Conservation (phyloP, 2,113 vertebrate genomes). For the Myodes glareolus region DNA sequence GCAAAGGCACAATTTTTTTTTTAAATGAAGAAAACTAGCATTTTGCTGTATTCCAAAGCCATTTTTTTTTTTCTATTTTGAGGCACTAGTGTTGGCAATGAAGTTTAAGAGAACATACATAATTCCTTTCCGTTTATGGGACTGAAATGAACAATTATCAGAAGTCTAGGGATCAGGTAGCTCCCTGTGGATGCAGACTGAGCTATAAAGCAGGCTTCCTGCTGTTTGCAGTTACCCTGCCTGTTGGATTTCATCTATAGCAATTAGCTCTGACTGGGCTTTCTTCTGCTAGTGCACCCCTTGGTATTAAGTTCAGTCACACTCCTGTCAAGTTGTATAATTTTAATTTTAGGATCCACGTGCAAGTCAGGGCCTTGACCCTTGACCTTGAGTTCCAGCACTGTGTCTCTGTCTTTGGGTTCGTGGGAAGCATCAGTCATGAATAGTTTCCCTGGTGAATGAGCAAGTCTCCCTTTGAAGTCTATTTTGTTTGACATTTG, state of each 20-base stretch:
- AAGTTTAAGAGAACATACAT: not conserved
- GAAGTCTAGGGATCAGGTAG: not conserved
- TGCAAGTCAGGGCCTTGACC: not conserved
- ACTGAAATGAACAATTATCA: not conserved
- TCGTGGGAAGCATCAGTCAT: not conserved
- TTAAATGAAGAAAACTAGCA: not conserved
- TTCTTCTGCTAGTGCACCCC: not conserved
- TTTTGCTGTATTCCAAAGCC: not conserved
- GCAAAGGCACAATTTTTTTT: slow-evolving; percentile 10
- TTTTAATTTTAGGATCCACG: not conserved
- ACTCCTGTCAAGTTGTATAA: not conserved
- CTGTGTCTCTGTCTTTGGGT: not conserved
- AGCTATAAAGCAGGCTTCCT: not conserved
- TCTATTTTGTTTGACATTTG: slow-evolving; percentile 28
- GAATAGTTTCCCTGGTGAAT: not conserved
- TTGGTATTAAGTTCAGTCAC: not conserved
- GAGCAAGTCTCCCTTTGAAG: not conserved
- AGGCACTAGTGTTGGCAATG: not conserved
- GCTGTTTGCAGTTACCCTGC: not conserved
- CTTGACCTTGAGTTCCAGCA: not conserved
- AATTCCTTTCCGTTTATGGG: not conserved
- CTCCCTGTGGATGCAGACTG: not conserved
- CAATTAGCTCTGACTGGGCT: not conserved
- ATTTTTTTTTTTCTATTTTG: not conserved
- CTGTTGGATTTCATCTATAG: not conserved